Evolutionary conservation across 2,113 vertebrate species (phyloP).

Genomic region (Enhydra lutris): DNA sequence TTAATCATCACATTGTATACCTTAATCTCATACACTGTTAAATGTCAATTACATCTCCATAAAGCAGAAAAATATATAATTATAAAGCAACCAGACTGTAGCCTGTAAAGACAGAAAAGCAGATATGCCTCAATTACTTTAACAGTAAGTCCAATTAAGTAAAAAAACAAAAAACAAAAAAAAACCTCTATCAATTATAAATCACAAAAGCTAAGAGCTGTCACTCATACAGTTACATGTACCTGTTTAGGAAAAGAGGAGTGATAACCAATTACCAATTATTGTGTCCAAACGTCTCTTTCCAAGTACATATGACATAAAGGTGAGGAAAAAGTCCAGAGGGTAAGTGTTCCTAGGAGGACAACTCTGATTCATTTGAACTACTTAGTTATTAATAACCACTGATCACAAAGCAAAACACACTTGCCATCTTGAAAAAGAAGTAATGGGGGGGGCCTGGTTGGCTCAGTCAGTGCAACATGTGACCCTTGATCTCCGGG

Average conservation of each 20-base stretch:
- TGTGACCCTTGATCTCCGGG: not conserved
- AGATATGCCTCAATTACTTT: not conserved
- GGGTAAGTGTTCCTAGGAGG: not conserved
- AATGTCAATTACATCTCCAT: not conserved
- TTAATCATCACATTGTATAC: not conserved
- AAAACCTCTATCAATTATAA: not conserved
- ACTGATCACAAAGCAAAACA: not conserved
- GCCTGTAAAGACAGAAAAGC: not conserved
- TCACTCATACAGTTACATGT: not conserved
- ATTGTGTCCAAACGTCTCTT: not conserved
- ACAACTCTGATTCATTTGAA: not conserved
- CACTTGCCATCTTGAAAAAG: not conserved
- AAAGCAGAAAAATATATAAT: not conserved
- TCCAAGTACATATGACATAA: not conserved
- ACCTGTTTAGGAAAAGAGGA: not conserved
- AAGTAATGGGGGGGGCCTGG: not conserved
- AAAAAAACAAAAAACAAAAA: not conserved
- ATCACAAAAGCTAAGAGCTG: not conserved
- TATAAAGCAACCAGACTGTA: not conserved
- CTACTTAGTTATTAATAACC: not conserved
- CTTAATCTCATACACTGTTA: not conserved
- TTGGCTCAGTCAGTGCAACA: not conserved
- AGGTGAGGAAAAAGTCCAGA: not conserved
- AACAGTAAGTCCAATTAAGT: not conserved
- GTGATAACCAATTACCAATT: not conserved